Evolutionary conservation across 2,797 vertebrate species (phyloP), one percentile per base, ranked within the genome.

Genomic region (Gadopsis marmoratus): DNA sequence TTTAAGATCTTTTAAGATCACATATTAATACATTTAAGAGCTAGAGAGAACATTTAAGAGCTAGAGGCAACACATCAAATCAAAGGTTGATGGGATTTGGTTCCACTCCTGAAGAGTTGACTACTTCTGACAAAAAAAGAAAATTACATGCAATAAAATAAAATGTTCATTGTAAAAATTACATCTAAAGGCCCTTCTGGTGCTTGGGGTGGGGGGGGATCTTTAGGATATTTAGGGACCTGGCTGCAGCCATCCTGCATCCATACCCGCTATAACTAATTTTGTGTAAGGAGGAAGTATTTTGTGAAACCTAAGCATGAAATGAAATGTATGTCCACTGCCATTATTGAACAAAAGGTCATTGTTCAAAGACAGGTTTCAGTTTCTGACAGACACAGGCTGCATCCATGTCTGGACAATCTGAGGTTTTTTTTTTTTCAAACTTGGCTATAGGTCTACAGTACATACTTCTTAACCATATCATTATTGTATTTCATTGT

Each of bases 401-500:
- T 66, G 9, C 16, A 67, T 23, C 7, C 29, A 43, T 50, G 29
- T 67, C 16, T 47, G 7, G 35, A 17, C 14, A 53, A 43, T 16
- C 7, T 16, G 21, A 2, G 7, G 3, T 2, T 33, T 68, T 26
- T 26, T 26, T 26, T 26, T 39, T 48, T 54, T 5, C 10, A 21
- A 12, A 45, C 10, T 33, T 56, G n/a, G 23, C 41, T 54, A 14
- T 12, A 50, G 13, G 33, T 33, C 47, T 11, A 23, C 16, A 23
- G 9, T 12, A 21, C 6, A 23, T n/a, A 51, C 11, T 10, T 39
- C 13, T 50, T n/a, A 37, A 50, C 12, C 4, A 19, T 26, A 7
- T 33, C 17, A 65, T 66, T 13, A 13, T 10, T 66, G 17, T n/a
- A 66, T 66, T 4, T 55, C 14, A 53, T 55, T 54, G 59, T 54